Conservation (phyloP, 2,888 invertebrate genomes). For the Tetanocera ferruginea region DNA sequence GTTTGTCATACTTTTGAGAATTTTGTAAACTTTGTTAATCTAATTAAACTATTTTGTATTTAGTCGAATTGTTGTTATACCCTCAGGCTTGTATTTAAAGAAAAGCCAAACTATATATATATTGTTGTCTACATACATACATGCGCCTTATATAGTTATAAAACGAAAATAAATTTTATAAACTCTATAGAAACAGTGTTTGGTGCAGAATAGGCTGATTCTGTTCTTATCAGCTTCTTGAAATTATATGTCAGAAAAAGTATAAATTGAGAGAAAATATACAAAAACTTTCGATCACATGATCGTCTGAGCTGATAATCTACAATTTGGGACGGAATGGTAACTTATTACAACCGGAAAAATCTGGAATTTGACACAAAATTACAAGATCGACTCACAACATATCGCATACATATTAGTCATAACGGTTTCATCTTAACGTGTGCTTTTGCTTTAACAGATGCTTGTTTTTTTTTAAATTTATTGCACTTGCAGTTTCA, state of each 20-base stretch:
- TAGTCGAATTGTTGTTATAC: neutral
- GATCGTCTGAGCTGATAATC: neutral
- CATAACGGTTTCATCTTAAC: too few relatives aligned
- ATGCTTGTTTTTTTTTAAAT: neutral
- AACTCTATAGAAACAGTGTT: neutral
- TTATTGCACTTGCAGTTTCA: neutral
- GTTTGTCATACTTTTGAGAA: too few relatives aligned
- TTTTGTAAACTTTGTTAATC: neutral
- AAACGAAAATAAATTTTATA: neutral
- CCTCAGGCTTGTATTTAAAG: neutral
- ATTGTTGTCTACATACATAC: neutral
- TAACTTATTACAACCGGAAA: neutral
- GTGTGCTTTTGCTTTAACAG: neutral
- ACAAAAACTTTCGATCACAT: neutral
- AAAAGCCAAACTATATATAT: neutral
- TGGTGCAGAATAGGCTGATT: neutral
- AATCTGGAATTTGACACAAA: too few relatives aligned
- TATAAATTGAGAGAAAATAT: neutral
- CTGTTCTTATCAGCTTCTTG: conserved; percentile 14
- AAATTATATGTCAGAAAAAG: neutral
- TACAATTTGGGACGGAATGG: neutral
- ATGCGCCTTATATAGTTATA: neutral
- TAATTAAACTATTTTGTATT: neutral
- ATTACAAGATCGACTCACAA: too few relatives aligned
- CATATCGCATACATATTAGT: too few relatives aligned